These are phyloP conservation scores for Agrotis ipsilon DNA, from an alignment of 2,888 invertebrate species.

Conservation along the genomic window DNA sequence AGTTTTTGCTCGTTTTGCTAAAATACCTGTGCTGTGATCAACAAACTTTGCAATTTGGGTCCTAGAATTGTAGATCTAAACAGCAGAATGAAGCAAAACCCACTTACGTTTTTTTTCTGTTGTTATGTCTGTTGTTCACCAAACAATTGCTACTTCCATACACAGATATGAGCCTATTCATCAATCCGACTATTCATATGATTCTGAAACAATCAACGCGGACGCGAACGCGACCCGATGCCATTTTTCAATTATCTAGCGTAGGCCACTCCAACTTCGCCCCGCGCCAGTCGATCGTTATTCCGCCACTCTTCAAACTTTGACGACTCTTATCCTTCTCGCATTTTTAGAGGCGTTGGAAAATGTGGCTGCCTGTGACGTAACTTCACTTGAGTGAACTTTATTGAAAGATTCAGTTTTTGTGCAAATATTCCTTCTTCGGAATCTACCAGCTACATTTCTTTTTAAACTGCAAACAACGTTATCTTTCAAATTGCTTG, in stretches of 20 bases:
- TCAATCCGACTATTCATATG: constrained; percentile 19
- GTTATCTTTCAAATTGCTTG: constrained; percentile 5
- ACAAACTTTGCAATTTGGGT: not conserved
- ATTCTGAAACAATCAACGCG: constrained; percentile 38
- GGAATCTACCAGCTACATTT: not conserved
- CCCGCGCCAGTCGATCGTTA: constrained; percentile 56
- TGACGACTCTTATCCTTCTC: constrained; percentile 49
- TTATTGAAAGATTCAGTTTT: not conserved
- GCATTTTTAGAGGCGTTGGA: constrained; percentile 46
- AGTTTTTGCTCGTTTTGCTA: not conserved
- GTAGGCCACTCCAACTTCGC: constrained; percentile 37
- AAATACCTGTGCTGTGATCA: not conserved
- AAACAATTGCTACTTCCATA: not conserved
- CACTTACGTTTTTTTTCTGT: not conserved
- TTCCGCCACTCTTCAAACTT: constrained; percentile 48
- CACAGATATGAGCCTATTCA: constrained; percentile 10
- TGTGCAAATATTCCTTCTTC: not conserved
- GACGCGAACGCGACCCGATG: constrained; percentile 21
- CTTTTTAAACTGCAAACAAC: not conserved
- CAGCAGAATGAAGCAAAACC: not conserved
- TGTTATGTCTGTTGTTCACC: not conserved
- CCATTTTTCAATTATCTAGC: constrained; percentile 57
- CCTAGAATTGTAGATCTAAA: not conserved
- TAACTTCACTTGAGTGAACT: constrained; percentile 20
- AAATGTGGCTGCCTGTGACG: constrained; percentile 29